Percentiles rank a stretch among this genome's conserved stretches.
These are phyloP conservation scores for Hemaris fuciformis DNA, from an alignment of 2,888 invertebrate genomes.

Conservation along the genomic window DNA sequence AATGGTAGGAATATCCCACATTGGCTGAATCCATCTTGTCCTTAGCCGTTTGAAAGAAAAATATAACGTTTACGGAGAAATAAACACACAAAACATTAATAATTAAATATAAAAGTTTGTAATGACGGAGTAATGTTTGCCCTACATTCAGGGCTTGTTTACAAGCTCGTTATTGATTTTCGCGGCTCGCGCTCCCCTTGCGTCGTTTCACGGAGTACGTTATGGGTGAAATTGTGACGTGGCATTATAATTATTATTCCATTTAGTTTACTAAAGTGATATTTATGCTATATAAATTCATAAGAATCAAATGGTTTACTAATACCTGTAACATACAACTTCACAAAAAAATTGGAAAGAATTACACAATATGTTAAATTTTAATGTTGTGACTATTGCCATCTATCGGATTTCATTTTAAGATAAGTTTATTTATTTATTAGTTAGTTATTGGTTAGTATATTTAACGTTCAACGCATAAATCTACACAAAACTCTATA, in stretches of 20 bases:
- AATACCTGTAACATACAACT: too few relatives aligned
- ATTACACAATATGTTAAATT: too few relatives aligned
- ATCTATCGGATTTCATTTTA: too few relatives aligned
- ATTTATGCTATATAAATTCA: too few relatives aligned
- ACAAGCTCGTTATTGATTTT: slow-evolving; percentile 77
- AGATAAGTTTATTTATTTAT: too few relatives aligned
- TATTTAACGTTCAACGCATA: too few relatives aligned
- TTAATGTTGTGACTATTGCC: too few relatives aligned
- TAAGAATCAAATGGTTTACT: too few relatives aligned
- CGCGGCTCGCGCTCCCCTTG: slow-evolving; percentile 34
- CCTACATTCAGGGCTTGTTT: slow-evolving; percentile 70
- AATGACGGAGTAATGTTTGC: slow-evolving; percentile 44
- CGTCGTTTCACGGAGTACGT: slow-evolving; percentile 21
- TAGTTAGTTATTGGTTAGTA: too few relatives aligned
- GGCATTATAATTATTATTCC: background rate
- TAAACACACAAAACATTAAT: slow-evolving; percentile 57
- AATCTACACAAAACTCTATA: too few relatives aligned
- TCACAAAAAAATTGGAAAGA: too few relatives aligned
- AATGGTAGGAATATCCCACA: slow-evolving; percentile 91
- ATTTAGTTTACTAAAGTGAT: too few relatives aligned
- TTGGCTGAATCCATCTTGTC: slow-evolving; percentile 80
- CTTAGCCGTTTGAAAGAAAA: slow-evolving; percentile 21
- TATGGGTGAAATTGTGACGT: slow-evolving; percentile 12
- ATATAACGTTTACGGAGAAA: slow-evolving; percentile 35
- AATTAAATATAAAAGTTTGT: slow-evolving; percentile 49